Percentiles rank a stretch among this genome's conserved stretches.
Evolutionary conservation across 2,797 vertebrate species (phyloP).

Genomic region (Lithobates sylvaticus): DNA sequence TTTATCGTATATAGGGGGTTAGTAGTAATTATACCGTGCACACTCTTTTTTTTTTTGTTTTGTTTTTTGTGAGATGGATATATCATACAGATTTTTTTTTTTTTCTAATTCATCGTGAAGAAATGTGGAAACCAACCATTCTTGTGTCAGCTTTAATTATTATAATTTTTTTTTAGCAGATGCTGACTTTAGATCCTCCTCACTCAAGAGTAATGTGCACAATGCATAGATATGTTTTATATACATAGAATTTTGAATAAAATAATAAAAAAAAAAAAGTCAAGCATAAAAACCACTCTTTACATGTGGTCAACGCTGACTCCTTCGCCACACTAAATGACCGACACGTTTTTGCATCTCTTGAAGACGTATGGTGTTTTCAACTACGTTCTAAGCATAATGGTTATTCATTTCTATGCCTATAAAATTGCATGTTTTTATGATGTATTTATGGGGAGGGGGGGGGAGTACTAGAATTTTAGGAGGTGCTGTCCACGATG

Average conservation of each 20-base stretch:
- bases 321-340: constrained; percentile 19
- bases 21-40: constrained; percentile 20
- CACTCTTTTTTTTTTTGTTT: constrained; percentile 23
- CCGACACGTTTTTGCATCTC: constrained; percentile 4
- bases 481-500: constrained; percentile 27
- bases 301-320: constrained; percentile 17
- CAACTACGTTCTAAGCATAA: constrained; percentile 38
- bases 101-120: not conserved
- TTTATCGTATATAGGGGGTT: constrained; percentile 3
- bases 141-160: not conserved
- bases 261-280: constrained; percentile 6
- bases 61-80: constrained; percentile 19
- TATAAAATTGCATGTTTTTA: constrained; percentile 51
- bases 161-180: not conserved
- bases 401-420: constrained; percentile 39
- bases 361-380: constrained; percentile 23
- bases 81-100: constrained; percentile 2
- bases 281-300: not conserved
- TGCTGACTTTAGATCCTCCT: constrained; percentile 30
- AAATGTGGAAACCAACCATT: not conserved
- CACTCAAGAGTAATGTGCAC: constrained; percentile 51
- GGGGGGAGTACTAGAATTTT: constrained; percentile 11
- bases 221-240: constrained; percentile 59
- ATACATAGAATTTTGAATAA: constrained; percentile 41
- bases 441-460: constrained; percentile 7